Percentiles rank a stretch among this genome's conserved stretches.
Evolutionary conservation across 2,113 vertebrate genomes (phyloP).

Genomic region (Otis tarda): DNA sequence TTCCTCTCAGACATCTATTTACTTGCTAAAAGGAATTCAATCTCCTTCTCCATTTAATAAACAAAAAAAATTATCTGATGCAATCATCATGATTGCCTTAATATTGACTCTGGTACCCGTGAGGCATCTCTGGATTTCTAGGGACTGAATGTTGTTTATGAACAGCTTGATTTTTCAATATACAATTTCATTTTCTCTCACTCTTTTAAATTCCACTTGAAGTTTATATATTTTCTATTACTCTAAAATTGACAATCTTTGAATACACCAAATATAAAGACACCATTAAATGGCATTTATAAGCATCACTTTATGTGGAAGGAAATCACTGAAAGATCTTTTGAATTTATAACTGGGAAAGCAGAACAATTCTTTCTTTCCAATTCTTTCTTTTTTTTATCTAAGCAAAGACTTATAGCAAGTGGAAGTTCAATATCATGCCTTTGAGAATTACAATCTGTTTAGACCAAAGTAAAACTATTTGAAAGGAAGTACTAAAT

Average conservation of each 20-base stretch:
- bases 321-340: neutral
- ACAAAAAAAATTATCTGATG: neutral
- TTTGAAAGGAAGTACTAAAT: conserved; percentile 25
- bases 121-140: conserved; percentile 25
- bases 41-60: neutral
- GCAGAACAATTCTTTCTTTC: conserved; percentile 8
- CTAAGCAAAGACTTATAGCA: neutral
- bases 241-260: neutral
- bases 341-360: neutral
- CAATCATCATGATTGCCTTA: neutral
- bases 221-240: conserved; percentile 26
- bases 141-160: neutral
- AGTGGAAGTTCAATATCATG: conserved; percentile 6
- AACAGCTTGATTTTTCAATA: conserved; percentile 41
- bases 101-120: conserved; percentile 15
- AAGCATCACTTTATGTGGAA: neutral
- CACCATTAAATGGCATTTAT: neutral
- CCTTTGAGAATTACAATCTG: neutral
- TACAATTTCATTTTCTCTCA: neutral
- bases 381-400: neutral
- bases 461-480: conserved; percentile 11
- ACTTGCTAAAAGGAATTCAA: neutral
- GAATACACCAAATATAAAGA: neutral
- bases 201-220: conserved; percentile 42
- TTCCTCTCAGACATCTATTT: neutral